These are phyloP conservation scores for Onchidella celtica DNA, from an alignment of 2,888 invertebrate genomes.

Conservation along the genomic window DNA sequence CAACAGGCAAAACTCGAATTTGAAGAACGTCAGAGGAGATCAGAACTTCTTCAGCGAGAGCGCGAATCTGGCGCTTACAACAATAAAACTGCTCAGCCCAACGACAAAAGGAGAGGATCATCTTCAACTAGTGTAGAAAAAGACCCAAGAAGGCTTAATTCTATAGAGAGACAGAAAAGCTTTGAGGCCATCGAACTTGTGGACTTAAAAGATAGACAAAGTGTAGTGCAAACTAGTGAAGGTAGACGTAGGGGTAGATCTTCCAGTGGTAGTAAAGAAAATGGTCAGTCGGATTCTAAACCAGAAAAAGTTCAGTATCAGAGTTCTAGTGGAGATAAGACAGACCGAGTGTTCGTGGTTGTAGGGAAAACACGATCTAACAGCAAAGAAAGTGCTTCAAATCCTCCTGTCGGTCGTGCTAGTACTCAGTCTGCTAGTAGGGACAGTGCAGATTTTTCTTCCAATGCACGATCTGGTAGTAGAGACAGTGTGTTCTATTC, in stretches of 20 bases:
- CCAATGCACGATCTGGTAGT: background rate
- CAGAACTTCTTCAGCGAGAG: background rate
- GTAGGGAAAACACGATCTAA: background rate
- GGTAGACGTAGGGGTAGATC: background rate
- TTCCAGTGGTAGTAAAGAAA: background rate
- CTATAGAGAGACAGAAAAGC: background rate
- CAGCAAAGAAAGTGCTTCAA: background rate
- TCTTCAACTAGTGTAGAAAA: background rate
- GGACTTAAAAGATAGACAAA: background rate
- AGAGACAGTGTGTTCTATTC: background rate
- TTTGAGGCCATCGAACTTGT: background rate
- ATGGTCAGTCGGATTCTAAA: background rate
- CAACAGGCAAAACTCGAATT: slow-evolving; percentile 25
- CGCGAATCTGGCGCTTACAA: background rate
- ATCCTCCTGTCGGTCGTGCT: background rate
- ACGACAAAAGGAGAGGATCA: background rate
- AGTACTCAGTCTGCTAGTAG: background rate
- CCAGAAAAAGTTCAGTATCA: background rate
- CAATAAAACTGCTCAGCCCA: background rate
- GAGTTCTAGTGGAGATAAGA: background rate
- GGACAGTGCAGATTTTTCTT: background rate
- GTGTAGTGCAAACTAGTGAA: background rate
- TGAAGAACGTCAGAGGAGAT: background rate
- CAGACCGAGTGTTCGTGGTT: background rate
- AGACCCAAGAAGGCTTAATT: background rate